Evolutionary conservation across 64 coral and sea anemone species (phyloP), one percentile per base, ranked within the genome.

Genomic region (Catalaphyllia jardinei): DNA sequence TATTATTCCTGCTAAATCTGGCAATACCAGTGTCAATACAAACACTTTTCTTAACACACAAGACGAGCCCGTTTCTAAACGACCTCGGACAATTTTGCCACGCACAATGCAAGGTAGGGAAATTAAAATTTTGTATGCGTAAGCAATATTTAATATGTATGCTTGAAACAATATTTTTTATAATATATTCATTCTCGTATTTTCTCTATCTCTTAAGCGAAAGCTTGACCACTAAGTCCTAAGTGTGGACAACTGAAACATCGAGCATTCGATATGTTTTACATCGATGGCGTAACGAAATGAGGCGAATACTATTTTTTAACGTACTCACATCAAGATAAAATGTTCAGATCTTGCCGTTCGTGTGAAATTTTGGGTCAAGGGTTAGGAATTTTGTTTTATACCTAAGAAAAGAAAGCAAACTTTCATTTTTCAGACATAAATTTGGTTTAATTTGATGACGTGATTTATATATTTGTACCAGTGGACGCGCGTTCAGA

Each of bases 51-150:
- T 49, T 60, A 69, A 9, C 20, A 85, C 62, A 24, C 22, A 31
- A 27, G 62, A 85, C 24, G 62, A 85, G 12, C 31, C 33, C 2
- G 18, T 13, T 6, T 11, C 63, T 22, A 85, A 85, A 71, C 31
- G 62, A 14, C 62, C 27, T 50, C 33, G 81, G 28, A 49, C 81
- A 33, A 85, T 85, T 71, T 50, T 85, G 62, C 81, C 81, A 39
- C 81, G 81, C 8, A 85, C 81, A 16, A 85, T 64, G 14, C 62
- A 85, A 85, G 81, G 81, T 39, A 71, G 29, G 35, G 20, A 25
- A 69, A 57, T 14, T 57, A 67, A 69, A 69, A 69, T 69, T 69
- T 2, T 69, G 65, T 69, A n/a, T n/a, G 25, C 65, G 65, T 27
- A 69, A 69, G 65, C 65, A 69, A 27, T 69, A 27, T 69, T 25